phyloP scores from a whole-genome alignment of 1,140 invertebrate genomes.

The Saccostrea cuccullata region DNA sequence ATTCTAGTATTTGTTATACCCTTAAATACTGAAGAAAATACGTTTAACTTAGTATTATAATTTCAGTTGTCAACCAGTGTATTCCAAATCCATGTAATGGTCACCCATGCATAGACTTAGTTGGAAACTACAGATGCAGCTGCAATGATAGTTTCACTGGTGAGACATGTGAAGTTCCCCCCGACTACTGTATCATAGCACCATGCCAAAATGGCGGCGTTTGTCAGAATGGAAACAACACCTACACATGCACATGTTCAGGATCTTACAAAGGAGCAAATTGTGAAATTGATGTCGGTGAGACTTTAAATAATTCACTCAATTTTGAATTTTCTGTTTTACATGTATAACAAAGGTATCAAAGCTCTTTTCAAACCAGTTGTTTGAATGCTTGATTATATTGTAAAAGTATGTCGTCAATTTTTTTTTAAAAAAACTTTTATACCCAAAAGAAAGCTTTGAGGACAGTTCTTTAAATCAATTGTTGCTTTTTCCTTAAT shows the following conservation, averaged over 20 bases:
- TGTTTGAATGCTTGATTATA: too few relatives aligned
- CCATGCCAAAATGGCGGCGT: constrained; percentile 55
- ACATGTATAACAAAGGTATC: too few relatives aligned
- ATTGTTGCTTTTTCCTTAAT: too few relatives aligned
- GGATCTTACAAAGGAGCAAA: constrained; percentile 85
- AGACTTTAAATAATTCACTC: background rate
- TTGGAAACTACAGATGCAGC: background rate
- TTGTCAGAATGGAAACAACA: constrained; percentile 93
- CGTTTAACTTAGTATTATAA: background rate
- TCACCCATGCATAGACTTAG: constrained; percentile 20
- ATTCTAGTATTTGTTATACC: too few relatives aligned
- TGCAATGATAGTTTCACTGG: constrained; percentile 50
- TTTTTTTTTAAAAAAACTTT: too few relatives aligned
- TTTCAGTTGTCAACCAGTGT: constrained; percentile 37
- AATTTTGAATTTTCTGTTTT: too few relatives aligned
- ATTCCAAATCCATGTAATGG: constrained; percentile 36
- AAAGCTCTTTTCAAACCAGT: too few relatives aligned
- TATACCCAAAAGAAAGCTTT: too few relatives aligned
- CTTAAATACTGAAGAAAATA: too few relatives aligned
- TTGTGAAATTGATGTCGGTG: constrained; percentile 61
- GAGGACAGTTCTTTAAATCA: too few relatives aligned
- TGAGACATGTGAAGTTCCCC: constrained; percentile 45
- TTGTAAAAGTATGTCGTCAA: too few relatives aligned
- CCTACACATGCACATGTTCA: constrained; percentile 94
- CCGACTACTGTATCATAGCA: constrained; percentile 53